Conservation (phyloP, 2,888 invertebrate genomes). For the Parthenolecanium corni region DNA sequence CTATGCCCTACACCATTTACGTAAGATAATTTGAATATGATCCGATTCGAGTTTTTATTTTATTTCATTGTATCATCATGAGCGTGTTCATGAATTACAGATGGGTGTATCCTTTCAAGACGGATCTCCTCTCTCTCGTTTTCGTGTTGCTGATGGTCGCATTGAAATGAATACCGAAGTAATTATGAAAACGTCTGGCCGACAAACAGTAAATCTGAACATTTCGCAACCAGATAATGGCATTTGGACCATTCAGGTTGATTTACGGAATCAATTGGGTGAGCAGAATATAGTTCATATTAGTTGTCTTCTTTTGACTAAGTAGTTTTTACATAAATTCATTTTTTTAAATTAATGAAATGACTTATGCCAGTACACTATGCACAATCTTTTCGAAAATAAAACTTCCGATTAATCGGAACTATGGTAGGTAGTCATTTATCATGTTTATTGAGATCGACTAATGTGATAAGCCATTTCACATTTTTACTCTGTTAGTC, state of each 20-base stretch:
- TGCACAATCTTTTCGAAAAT: too few relatives aligned
- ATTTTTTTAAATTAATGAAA: too few relatives aligned
- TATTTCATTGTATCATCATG: too few relatives aligned
- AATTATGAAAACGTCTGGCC: conserved; percentile 48
- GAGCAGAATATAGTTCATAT: conserved; percentile 1
- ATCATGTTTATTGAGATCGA: too few relatives aligned
- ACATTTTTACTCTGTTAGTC: too few relatives aligned
- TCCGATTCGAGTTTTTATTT: not conserved
- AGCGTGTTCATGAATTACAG: conserved; percentile 38
- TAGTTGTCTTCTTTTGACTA: not conserved
- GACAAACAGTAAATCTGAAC: conserved; percentile 53
- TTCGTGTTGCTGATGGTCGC: conserved; percentile 51
- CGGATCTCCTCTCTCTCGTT: conserved; percentile 60
- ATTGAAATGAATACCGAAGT: conserved; percentile 57
- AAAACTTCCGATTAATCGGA: not conserved
- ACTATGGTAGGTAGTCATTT: too few relatives aligned
- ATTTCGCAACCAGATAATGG: conserved; percentile 55
- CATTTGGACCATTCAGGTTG: conserved; percentile 71
- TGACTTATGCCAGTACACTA: too few relatives aligned
- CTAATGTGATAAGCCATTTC: too few relatives aligned
- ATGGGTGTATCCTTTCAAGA: conserved; percentile 84
- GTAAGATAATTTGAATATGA: conserved; percentile 44
- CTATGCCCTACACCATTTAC: conserved; percentile 79
- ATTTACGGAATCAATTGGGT: conserved; percentile 56
- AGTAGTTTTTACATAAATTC: not conserved